Conservation (phyloP, 2,888 invertebrate species). For the Euspilapteryx auroguttella region DNA sequence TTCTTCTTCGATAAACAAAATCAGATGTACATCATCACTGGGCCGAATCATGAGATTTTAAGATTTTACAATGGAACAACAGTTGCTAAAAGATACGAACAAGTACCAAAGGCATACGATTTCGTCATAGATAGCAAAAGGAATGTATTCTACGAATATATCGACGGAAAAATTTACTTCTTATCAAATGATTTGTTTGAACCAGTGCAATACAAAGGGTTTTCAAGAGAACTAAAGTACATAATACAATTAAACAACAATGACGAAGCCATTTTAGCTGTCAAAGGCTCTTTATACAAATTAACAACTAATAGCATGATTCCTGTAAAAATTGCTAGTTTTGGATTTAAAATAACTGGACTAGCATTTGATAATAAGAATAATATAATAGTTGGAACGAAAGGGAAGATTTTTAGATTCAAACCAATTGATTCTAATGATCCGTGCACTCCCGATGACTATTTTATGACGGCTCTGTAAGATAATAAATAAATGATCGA, state of each 20-base stretch:
- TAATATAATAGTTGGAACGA: conserved; percentile 42
- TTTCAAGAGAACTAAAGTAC: conserved; percentile 41
- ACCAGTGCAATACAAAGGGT: conserved; percentile 46
- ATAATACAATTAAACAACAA: conserved; percentile 32
- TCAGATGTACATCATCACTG: conserved; percentile 43
- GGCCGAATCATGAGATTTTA: conserved; percentile 36
- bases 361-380: conserved; percentile 37
- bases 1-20: conserved; percentile 45
- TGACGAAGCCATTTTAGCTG: conserved; percentile 40
- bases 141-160: conserved; percentile 39
- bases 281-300: conserved; percentile 36
- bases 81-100: conserved; percentile 39
- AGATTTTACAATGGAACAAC: conserved; percentile 39
- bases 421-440: conserved; percentile 34
- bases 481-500: no score
- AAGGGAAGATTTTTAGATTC: conserved; percentile 46
- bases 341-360: conserved; percentile 44
- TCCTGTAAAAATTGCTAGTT: conserved; percentile 35
- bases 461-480: no score
- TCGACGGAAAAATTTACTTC: conserved; percentile 43
- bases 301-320: conserved; percentile 29
- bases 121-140: conserved; percentile 37
- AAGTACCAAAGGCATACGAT: conserved; percentile 40
- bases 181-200: conserved; percentile 34
- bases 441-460: conserved; percentile 42